Evolutionary conservation across 2,888 invertebrate genomes (phyloP).

Genomic region (Chrysolina americana): DNA sequence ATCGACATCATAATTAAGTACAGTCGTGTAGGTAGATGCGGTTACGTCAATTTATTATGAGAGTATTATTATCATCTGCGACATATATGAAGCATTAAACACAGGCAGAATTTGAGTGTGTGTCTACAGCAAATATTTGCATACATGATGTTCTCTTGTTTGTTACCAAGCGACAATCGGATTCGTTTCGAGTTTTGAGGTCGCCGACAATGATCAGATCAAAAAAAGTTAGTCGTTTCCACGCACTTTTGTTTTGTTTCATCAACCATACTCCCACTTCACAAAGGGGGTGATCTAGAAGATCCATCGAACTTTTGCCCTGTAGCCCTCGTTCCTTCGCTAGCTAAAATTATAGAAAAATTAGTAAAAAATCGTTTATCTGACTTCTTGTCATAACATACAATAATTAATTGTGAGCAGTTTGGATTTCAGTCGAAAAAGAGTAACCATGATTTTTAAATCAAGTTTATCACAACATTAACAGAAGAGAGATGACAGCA

Average conservation of each 20-base stretch:
- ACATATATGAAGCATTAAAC: slow-evolving; percentile 15
- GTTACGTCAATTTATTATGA: slow-evolving; percentile 15
- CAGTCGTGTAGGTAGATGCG: slow-evolving; percentile 8
- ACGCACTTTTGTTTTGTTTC: background rate
- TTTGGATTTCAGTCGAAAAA: too few relatives aligned
- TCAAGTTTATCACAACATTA: too few relatives aligned
- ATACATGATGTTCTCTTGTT: slow-evolving; percentile 21
- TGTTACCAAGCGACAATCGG: slow-evolving; percentile 13
- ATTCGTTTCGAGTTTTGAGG: slow-evolving; percentile 1
- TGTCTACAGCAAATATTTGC: slow-evolving; percentile 21
- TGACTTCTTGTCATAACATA: too few relatives aligned
- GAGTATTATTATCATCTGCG: slow-evolving; percentile 13
- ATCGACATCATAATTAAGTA: slow-evolving; percentile 9
- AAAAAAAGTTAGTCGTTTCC: background rate
- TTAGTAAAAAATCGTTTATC: too few relatives aligned
- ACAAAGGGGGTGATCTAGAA: too few relatives aligned
- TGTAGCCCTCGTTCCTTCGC: too few relatives aligned
- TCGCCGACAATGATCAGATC: background rate
- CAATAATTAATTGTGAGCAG: too few relatives aligned
- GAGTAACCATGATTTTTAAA: too few relatives aligned
- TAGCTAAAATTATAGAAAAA: too few relatives aligned
- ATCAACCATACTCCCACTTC: background rate
- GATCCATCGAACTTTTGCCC: too few relatives aligned
- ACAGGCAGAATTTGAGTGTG: slow-evolving; percentile 13
- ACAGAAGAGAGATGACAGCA: too few relatives aligned